Conservation (phyloP, 2,797 vertebrate genomes). For the Eulemur albifrons region DNA sequence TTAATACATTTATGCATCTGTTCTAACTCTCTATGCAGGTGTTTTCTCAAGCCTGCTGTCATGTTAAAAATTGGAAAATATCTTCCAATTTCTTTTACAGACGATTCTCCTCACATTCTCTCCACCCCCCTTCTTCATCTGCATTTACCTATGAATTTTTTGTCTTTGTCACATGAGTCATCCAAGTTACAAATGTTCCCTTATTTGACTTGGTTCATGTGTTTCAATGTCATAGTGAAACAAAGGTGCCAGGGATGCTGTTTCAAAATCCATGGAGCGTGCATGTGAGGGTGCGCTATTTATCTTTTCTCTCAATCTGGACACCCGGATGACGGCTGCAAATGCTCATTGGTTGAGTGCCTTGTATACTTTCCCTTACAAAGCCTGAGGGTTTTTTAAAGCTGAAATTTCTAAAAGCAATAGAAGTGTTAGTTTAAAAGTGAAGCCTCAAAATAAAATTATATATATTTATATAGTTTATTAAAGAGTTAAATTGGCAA, state of each 20-base stretch:
- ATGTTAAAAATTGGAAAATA: neutral
- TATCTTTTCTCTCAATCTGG: neutral
- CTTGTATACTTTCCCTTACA: neutral
- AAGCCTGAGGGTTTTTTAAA: neutral
- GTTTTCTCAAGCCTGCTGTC: neutral
- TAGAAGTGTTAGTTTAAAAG: neutral
- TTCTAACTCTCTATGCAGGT: neutral
- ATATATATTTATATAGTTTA: neutral
- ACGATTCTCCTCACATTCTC: neutral
- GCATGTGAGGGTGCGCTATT: neutral
- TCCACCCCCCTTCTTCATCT: neutral
- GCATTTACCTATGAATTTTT: neutral
- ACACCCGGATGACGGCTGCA: neutral
- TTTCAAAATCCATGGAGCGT: neutral
- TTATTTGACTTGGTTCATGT: neutral
- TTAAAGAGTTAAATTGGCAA: neutral
- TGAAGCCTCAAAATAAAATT: neutral
- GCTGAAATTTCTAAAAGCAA: conserved; percentile 26
- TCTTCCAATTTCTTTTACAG: neutral
- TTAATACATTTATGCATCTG: neutral
- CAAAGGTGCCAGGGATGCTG: neutral
- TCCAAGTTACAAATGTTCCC: neutral
- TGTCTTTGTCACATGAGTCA: neutral
- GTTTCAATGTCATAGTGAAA: neutral
- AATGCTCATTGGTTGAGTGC: neutral